phyloP scores from a whole-genome alignment of 1,140 invertebrate species.

The Pygmarrhopalites habei region DNA sequence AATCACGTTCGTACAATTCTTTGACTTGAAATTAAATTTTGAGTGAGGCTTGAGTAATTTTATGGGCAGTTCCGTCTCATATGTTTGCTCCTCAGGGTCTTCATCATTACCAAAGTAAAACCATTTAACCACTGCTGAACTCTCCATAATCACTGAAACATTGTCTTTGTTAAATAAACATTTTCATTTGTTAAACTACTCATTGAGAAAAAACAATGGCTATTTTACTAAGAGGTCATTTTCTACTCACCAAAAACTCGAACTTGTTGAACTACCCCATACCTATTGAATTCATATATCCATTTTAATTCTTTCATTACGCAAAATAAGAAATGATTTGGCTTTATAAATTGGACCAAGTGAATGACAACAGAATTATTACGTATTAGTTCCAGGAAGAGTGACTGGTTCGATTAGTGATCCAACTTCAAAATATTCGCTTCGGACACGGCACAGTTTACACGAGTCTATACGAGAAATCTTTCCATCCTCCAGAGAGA shows the following conservation, averaged over 20 bases:
- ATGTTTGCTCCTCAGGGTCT: neutral
- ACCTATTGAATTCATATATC: no score
- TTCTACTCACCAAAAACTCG: no score
- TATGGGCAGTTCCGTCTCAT: neutral
- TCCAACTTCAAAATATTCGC: conserved; percentile 6
- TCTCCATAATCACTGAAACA: neutral
- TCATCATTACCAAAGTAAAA: conserved; percentile 5
- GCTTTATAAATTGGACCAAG: no score
- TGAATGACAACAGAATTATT: no score
- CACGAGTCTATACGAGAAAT: conserved; percentile 10
- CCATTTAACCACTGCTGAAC: conserved; percentile 4
- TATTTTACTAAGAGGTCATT: no score
- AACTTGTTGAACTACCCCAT: no score
- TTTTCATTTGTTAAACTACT: neutral
- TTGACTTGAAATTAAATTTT: neutral
- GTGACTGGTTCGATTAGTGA: neutral
- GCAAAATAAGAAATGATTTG: no score
- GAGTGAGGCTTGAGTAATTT: neutral
- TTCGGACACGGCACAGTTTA: conserved; percentile 1
- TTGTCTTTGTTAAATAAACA: neutral
- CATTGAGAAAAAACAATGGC: no score
- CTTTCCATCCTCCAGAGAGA: conserved; percentile 12
- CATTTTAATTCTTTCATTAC: no score
- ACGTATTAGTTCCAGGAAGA: neutral
- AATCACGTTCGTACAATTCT: neutral